Base-by-base conservation (phyloP, 2,888 invertebrate species). In the Lepidonotus clava region DNA sequence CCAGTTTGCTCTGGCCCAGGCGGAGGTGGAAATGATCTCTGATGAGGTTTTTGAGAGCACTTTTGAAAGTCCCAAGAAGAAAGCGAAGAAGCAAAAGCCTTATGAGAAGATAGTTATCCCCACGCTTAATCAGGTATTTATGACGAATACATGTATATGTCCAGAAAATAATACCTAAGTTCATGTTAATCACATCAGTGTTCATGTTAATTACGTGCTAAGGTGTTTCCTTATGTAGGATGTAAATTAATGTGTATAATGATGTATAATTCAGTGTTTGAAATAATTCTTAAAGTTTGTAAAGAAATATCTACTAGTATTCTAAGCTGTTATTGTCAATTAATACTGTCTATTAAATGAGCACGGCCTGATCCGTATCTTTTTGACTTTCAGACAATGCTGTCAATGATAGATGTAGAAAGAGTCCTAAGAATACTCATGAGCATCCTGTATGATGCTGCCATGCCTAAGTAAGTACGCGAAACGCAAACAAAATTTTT, bases 391-490 rank as follows among this genome's bases (percentile, higher is more conserved):
- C 91, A 94, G 93, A 93, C 93, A 11, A 95, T 98, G 95, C 93
- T 98, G 40, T 96, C 96, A n/a, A 95, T 98, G 95, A 97, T 98
- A 96, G 96, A 96, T 89, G 96, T 97, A 0, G 97, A 97, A 89
- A 95, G 96, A 53, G 97, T 98, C 0, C 96, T 98, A 93, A 96
- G 97, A 76, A 96, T 98, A 88, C 95, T 98, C 88, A 97, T 97
- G 90, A 97, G 97, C 89, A 98, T 98, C 92, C 95, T 98, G 40
- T 97, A 97, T 92, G 97, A 98, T 94, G 98, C 98, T 84, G 96
- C 97, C 28, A 90, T 97, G 89, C 96, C 97, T 0, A 85, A 87
- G 87, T 83, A 53, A n/a, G n/a, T n/a, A n/a, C 34, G 34, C 36
- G 34, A n/a, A 28, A 11, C n/a, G 21, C 28, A 28, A 76, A 34